Percentiles rank a stretch among this genome's conserved stretches.
Evolutionary conservation across 2,113 vertebrate species (phyloP).

Genomic region (Percina caprodes): DNA sequence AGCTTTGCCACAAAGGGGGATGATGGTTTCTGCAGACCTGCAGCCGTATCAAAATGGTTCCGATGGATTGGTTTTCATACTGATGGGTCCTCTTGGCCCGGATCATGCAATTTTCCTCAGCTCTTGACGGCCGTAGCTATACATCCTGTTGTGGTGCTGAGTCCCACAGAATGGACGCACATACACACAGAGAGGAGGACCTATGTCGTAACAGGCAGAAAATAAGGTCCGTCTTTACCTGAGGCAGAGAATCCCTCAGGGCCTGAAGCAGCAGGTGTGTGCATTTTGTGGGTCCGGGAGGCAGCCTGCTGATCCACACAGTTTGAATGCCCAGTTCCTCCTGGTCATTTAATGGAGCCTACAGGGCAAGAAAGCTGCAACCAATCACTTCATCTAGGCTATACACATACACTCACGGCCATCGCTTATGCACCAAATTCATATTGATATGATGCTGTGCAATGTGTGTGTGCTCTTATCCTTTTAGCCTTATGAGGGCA

Average conservation of each 20-base stretch:
- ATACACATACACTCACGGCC: constrained; percentile 4
- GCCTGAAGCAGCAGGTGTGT: constrained; percentile 53
- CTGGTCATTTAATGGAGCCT: constrained; percentile 67
- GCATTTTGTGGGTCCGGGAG: constrained; percentile 27
- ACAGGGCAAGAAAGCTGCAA: constrained; percentile 54
- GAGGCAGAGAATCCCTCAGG: constrained; percentile 32
- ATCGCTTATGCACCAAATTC: constrained; percentile 5
- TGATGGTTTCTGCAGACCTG: constrained; percentile 66
- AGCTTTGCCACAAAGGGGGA: constrained; percentile 46
- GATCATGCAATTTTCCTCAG: constrained; percentile 65
- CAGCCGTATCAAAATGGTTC: constrained; percentile 69
- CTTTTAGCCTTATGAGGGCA: neutral
- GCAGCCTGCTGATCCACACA: constrained; percentile 59
- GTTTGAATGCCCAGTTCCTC: constrained; percentile 56
- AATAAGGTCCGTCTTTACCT: constrained; percentile 75
- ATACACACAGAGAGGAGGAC: constrained; percentile 26
- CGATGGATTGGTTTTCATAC: constrained; percentile 69
- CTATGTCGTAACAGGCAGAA: constrained; percentile 75
- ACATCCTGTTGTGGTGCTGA: constrained; percentile 70
- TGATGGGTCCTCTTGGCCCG: constrained; percentile 49
- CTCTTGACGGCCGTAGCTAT: constrained; percentile 45
- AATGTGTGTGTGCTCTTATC: constrained; percentile 1
- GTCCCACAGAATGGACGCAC: constrained; percentile 54
- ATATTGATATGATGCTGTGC: constrained; percentile 7
- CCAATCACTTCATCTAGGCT: constrained; percentile 61